These are phyloP conservation scores for Phycodurus eques DNA, from an alignment of 2,113 vertebrate species.

Conservation along the genomic window DNA sequence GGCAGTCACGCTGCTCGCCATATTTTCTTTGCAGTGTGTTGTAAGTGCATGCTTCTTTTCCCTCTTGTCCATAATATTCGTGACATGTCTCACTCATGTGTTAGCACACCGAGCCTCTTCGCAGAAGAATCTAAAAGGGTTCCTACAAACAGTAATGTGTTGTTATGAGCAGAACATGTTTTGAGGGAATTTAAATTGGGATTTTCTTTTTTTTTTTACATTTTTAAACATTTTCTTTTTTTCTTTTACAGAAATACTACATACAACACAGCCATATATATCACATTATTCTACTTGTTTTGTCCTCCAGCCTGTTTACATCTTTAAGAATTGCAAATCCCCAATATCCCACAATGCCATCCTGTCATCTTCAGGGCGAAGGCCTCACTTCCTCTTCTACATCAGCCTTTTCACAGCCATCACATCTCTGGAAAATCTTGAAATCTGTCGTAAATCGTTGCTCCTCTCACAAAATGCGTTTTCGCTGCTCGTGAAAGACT, in stretches of 20 bases:
- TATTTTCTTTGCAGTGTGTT: slow-evolving; percentile 3
- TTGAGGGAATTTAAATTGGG: not conserved
- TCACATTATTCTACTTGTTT: slow-evolving; percentile 32
- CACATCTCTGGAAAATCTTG: slow-evolving; percentile 62
- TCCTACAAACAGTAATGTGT: not conserved
- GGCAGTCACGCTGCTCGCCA: slow-evolving; percentile 4
- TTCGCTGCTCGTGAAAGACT: slow-evolving; percentile 62
- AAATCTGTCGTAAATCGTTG: slow-evolving; percentile 60
- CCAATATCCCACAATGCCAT: slow-evolving; percentile 16
- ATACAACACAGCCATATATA: no score
- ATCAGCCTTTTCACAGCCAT: slow-evolving; percentile 19
- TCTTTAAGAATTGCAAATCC: slow-evolving; percentile 33
- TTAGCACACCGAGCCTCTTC: not conserved
- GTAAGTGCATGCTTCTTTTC: not conserved
- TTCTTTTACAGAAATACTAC: no score
- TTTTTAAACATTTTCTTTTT: no score
- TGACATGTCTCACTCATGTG: not conserved
- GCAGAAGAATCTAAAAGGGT: not conserved
- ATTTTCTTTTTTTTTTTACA: not conserved
- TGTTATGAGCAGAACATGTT: not conserved
- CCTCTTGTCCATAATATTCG: not conserved
- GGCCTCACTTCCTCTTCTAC: not conserved
- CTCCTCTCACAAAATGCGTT: slow-evolving; percentile 53
- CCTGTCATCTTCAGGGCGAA: slow-evolving; percentile 21
- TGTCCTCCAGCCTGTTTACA: slow-evolving; percentile 20